phyloP scores from a whole-genome alignment of 92 coral and sea anemone genomes.

The Parazoanthus atlanticus region DNA sequence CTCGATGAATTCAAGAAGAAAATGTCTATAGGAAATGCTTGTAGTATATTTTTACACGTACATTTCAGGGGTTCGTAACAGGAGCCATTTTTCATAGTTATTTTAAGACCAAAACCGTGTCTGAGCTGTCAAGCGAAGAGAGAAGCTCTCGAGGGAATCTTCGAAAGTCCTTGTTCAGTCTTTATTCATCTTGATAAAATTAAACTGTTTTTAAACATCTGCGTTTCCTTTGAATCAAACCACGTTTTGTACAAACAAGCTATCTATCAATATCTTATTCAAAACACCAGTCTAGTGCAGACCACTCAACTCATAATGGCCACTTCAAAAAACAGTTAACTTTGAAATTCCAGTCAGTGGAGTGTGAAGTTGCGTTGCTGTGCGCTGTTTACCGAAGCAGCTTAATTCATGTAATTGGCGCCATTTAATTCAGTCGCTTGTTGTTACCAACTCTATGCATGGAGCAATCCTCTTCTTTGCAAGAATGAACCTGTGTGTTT shows the following conservation, averaged over 20 bases:
- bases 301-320: not conserved
- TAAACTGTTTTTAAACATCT: not conserved
- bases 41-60: too few relatives aligned
- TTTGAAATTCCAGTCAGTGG: not conserved
- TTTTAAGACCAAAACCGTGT: too few relatives aligned
- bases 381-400: not conserved
- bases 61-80: too few relatives aligned
- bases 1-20: too few relatives aligned
- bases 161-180: not conserved
- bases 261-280: conserved; percentile 4
- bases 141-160: too few relatives aligned
- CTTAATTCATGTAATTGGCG: not conserved
- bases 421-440: not conserved
- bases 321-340: not conserved
- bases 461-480: not conserved
- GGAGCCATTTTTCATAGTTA: too few relatives aligned
- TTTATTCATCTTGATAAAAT: not conserved
- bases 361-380: not conserved
- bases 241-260: not conserved
- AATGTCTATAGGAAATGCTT: too few relatives aligned
- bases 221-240: not conserved
- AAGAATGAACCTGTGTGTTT: conserved; percentile 15
- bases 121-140: too few relatives aligned
- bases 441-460: too few relatives aligned
- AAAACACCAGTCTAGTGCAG: not conserved